Base-by-base conservation (phyloP, 2,888 invertebrate species). In the Athalia rosae region DNA sequence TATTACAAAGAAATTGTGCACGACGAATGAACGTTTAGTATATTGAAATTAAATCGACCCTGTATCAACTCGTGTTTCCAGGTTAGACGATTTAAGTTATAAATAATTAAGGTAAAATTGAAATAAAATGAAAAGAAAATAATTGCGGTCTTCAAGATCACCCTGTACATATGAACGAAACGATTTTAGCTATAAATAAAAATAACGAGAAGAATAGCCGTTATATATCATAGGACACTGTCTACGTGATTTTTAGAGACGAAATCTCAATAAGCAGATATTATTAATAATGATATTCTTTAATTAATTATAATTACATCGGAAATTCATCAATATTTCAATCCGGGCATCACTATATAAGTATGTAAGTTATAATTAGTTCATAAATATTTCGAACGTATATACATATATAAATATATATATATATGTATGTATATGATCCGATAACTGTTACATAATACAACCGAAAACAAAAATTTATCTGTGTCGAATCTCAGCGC, bases 101-200 rank as follows among this genome's bases (percentile, higher is more conserved):
- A 28, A 28, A 28, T 28, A 28, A 28, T 28, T 28, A 28, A 28
- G 28, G 28, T 28, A 28, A 28, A 28, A 28, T 28, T 28, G 5
- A 53, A 28, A 11, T 67, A 66, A 50, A 47, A 47, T 28, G 67
- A n/a, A 50, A 53, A 67, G 50, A 67, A 67, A 67, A 53, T 67
- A 67, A 53, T 67, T 67, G 28, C 28, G 43, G 67, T 67, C 67
- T 67, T 41, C 67, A 67, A 67, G 67, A 67, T 28, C 28, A 28
- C 67, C 50, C 41, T 67, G 67, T 67, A 67, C 15, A 67, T 67
- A 67, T 28, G 28, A 28, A 28, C 1, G 28, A 28, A 67, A 28
- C 28, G 28, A 67, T 67, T 67, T 15, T 67, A 67, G 53, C 11
- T 41, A 7, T 53, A 67, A 50, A 41, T 50, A 50, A 67, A 28